Conservation (phyloP, 2,797 vertebrate genomes). For the Synaphobranchus kaupii region DNA sequence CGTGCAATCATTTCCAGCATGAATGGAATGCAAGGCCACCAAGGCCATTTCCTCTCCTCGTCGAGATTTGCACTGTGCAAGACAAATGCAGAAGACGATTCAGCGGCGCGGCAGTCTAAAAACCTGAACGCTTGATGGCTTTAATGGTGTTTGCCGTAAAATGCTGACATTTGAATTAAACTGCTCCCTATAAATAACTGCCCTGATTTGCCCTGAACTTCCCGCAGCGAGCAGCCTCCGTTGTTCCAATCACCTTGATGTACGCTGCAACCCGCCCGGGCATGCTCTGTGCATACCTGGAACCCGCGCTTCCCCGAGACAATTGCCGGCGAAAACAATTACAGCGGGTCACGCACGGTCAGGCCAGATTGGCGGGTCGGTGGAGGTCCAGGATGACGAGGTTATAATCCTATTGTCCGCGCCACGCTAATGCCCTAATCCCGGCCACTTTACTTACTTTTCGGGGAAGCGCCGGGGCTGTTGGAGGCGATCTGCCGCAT, state of each 20-base stretch:
- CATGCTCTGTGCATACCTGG: background rate
- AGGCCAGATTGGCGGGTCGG: constrained; percentile 26
- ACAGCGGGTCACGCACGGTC: constrained; percentile 44
- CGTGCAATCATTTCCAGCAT: background rate
- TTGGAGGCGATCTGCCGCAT: constrained; percentile 86
- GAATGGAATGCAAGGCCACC: background rate
- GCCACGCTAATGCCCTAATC: background rate
- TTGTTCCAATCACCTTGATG: background rate
- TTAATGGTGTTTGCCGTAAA: background rate
- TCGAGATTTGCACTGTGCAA: background rate
- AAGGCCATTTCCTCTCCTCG: background rate
- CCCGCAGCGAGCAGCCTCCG: background rate
- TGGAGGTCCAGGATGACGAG: background rate
- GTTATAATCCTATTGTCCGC: background rate
- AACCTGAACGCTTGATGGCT: background rate
- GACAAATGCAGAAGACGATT: background rate
- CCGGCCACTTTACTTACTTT: constrained; percentile 70
- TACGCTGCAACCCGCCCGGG: background rate
- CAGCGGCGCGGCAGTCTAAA: background rate
- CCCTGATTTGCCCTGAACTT: background rate
- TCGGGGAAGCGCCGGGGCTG: constrained; percentile 81
- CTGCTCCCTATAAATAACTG: background rate
- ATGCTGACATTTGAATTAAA: constrained; percentile 4
- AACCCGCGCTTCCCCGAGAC: constrained; percentile 46
- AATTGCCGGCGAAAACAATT: constrained; percentile 44